Percentiles rank a stretch among this genome's conserved stretches.
Conservation (phyloP, 2,888 invertebrate species). For the Poecilobothrus nobilitatus region DNA sequence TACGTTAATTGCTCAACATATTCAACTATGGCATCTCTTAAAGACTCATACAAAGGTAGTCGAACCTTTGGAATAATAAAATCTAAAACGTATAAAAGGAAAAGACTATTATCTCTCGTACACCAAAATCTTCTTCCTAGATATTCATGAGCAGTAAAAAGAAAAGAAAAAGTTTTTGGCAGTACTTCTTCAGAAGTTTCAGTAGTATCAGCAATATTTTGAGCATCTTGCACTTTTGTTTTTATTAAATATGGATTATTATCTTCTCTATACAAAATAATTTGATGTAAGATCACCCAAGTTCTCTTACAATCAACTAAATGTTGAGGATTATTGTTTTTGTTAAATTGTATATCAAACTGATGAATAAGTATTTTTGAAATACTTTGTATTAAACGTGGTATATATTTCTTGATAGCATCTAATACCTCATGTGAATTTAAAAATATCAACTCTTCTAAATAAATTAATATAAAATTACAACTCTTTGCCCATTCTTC, state of each 20-base stretch:
- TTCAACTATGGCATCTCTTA: constrained; percentile 61
- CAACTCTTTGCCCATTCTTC: constrained; percentile 47
- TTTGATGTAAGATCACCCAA: constrained; percentile 76
- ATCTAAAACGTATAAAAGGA: constrained; percentile 70
- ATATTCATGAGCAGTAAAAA: constrained; percentile 78
- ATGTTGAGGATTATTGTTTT: constrained; percentile 53
- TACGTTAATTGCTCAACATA: constrained; percentile 73
- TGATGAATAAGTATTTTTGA: constrained; percentile 69
- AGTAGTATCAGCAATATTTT: constrained; percentile 31
- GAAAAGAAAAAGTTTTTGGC: constrained; percentile 63
- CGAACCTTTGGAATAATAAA: constrained; percentile 61
- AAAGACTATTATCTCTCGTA: constrained; percentile 63
- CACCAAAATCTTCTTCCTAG: constrained; percentile 75
- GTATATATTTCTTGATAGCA: constrained; percentile 51
- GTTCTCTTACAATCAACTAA: constrained; percentile 65
- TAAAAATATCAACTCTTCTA: constrained; percentile 47
- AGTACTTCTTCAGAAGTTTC: constrained; percentile 51
- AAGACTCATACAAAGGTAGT: constrained; percentile 55
- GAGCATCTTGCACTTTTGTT: constrained; percentile 22
- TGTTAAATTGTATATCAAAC: constrained; percentile 54
- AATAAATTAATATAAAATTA: constrained; percentile 40
- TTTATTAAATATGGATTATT: constrained; percentile 53
- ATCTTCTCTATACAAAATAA: constrained; percentile 63
- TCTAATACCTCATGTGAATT: constrained; percentile 47
- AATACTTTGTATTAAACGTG: constrained; percentile 64